Base-by-base conservation (phyloP, 2,797 vertebrate genomes). In the Falco novaeseelandiae region DNA sequence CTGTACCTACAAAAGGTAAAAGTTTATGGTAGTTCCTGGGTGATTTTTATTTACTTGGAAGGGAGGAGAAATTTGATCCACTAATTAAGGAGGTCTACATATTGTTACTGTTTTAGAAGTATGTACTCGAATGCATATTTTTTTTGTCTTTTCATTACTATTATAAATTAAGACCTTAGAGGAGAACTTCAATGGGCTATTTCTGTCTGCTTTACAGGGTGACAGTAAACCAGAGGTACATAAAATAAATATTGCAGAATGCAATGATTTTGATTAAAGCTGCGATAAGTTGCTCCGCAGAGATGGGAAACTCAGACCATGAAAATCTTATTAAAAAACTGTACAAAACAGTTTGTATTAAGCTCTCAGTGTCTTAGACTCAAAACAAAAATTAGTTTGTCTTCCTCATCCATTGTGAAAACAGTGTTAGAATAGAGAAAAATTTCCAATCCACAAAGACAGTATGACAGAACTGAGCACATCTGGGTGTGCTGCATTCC, bases 141-240 rank as follows among this genome's bases (percentile, higher is more conserved):
- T 91, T 91, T 63, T 90, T 71, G 62, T 63, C 5, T 91, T 90
- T 91, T 89, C 29, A 29, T 87, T 66, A 48, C 44, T 80, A 73
- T 84, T 90, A 87, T 85, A 83, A 93, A 88, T 85, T 66, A 93
- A 96, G 23, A 55, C 8, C 14, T 44, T 40, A 51, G 14, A 90
- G 44, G 25, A 83, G 17, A 59, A 83, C 8, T 48, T 51, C 83
- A 48, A 69, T 51, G 8, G 13, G 12, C 27, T 83, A 26, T 61
- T 84, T 93, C 61, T 62, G 38, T 65, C 69, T 79, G 38, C n/a
- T 91, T 94, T 44, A 42, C 67, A 49, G 34, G 30, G 34, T 69
- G 29, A 70, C 14, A 78, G 26, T 77, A 95, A 96, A 72, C 26
- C 62, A 85, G 16, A 62, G 16, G 14, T 82, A 91, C 16, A 27